phyloP scores from a whole-genome alignment of 2,797 vertebrate genomes.

The Spinus pinus region DNA sequence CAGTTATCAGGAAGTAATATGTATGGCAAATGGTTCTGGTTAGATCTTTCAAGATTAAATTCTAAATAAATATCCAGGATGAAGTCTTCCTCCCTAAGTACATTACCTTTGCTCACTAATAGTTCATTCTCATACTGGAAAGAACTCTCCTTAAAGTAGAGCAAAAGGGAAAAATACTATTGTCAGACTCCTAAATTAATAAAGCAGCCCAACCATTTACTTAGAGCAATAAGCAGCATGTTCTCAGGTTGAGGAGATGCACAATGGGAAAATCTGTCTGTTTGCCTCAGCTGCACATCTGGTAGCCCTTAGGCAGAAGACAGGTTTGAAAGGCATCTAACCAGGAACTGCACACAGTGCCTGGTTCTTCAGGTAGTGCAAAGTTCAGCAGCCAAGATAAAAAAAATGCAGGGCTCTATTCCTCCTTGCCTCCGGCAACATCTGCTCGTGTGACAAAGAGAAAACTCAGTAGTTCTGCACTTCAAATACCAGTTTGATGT shows the following conservation, averaged over 20 bases:
- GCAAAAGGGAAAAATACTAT: neutral
- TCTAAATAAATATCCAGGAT: neutral
- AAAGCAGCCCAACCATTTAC: neutral
- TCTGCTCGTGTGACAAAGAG: slow-evolving; percentile 37
- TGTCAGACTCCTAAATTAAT: neutral
- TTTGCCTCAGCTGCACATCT: neutral
- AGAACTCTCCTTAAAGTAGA: neutral
- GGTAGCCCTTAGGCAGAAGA: slow-evolving; percentile 1
- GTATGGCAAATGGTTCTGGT: neutral
- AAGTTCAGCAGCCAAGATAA: neutral
- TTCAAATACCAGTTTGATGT: slow-evolving; percentile 62
- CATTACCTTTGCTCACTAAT: neutral
- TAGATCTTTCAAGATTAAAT: neutral
- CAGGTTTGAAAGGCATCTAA: slow-evolving; percentile 2
- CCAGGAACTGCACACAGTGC: neutral
- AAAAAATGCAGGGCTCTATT: neutral
- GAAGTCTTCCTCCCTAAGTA: neutral
- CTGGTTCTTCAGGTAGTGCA: slow-evolving; percentile 10
- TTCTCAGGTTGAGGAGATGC: neutral
- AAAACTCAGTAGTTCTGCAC: slow-evolving; percentile 28
- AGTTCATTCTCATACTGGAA: neutral
- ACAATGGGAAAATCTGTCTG: neutral
- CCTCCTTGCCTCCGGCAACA: neutral
- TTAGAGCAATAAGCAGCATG: neutral
- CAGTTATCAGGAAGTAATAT: neutral